phyloP scores from a whole-genome alignment of 1,140 invertebrate species.

The Brachionus rubens region DNA sequence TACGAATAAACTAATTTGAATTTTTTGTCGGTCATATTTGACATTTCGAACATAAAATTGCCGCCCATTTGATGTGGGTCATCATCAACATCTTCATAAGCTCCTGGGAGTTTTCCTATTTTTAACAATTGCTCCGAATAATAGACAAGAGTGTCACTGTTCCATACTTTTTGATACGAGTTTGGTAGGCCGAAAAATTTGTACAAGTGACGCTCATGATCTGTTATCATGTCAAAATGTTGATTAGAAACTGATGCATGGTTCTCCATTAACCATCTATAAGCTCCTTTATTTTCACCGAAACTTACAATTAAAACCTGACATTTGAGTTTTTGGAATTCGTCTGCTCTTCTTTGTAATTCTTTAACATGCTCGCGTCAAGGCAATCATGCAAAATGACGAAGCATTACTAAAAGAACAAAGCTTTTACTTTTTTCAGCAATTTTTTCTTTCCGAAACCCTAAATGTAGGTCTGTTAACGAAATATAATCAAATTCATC shows the following conservation, averaged over 20 bases:
- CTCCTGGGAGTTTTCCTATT: background rate
- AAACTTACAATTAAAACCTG: conserved; percentile 40
- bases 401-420: conserved; percentile 18
- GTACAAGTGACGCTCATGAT: conserved; percentile 16
- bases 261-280: conserved; percentile 26
- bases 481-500: background rate
- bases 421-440: background rate
- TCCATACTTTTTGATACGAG: conserved; percentile 33
- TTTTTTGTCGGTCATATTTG: background rate
- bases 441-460: background rate
- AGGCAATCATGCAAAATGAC: conserved; percentile 46
- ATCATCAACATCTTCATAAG: conserved; percentile 39
- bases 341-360: background rate
- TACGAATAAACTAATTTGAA: conserved; percentile 14
- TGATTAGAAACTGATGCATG: background rate
- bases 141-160: conserved; percentile 25
- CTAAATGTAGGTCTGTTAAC: background rate
- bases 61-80: conserved; percentile 46
- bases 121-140: conserved; percentile 28
- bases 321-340: conserved; percentile 16
- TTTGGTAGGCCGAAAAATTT: conserved; percentile 18
- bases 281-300: conserved; percentile 35
- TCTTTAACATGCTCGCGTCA: conserved; percentile 43
- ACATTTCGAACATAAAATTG: conserved; percentile 21
- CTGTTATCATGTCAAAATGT: conserved; percentile 18